Base-by-base conservation (phyloP, 2,113 vertebrate genomes). In the Bos taurus region DNA sequence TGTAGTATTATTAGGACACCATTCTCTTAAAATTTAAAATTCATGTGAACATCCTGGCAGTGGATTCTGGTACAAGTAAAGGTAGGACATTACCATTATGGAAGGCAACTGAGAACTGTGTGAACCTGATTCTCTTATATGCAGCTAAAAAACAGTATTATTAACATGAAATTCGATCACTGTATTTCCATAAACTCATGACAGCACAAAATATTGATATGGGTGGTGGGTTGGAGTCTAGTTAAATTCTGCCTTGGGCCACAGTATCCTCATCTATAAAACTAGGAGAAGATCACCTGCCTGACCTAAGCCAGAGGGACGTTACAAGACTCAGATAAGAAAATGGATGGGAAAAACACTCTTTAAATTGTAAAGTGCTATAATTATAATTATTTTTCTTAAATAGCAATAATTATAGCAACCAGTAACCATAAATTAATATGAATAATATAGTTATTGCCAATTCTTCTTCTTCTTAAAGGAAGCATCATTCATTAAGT, bases 341-440 rank as follows among this genome's bases (percentile, higher is more conserved):
- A 96, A 98, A 84, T 96, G 84, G 95, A 91, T 97, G 90, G 90
- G 97, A 95, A 98, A 83, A 97, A 97, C 95, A 94, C 59, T 97
- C 56, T 96, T 90, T 94, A 95, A 97, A 89, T 67, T 91, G 71
- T 91, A 88, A 96, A 96, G 90, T 88, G 21, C 81, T 90, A 64
- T 96, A 97, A 98, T 98, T 96, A 97, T 6, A 86, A 96, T 95
- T 92, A 98, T 97, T 97, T 98, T 97, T 40, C 93, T 94, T 94
- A 97, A 97, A 93, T 78, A 93, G 52, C 87, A 91, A 94, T 97
- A 97, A 97, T 97, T 97, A 97, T 54, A 94, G 89, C 94, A 97
- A 95, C 36, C 67, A 97, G 96, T 97, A 97, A 95, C 91, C 96
- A 97, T 97, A 97, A 94, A 97, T 97, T 97, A 97, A 95, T 97